phyloP scores from a whole-genome alignment of 2,113 vertebrate genomes.

The Struthio camelus region DNA sequence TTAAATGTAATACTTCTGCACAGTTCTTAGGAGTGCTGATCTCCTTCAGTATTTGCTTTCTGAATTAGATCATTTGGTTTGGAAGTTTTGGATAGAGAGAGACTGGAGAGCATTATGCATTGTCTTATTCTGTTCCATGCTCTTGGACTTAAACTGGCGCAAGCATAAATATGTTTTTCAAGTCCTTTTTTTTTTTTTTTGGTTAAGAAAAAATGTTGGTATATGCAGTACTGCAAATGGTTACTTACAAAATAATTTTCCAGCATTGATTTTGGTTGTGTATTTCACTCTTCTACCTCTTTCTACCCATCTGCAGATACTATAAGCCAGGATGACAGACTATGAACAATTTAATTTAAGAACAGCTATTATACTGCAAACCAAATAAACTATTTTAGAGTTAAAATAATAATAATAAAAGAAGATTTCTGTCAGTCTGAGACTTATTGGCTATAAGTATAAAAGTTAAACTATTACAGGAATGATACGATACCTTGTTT shows the following conservation, averaged over 20 bases:
- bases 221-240: too few species aligned
- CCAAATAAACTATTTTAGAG: background rate
- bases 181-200: too few species aligned
- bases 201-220: too few species aligned
- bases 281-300: background rate
- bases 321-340: background rate
- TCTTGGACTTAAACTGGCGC: too few species aligned
- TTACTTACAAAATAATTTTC: background rate
- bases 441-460: background rate
- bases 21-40: too few species aligned
- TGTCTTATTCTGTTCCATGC: too few species aligned
- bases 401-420: background rate
- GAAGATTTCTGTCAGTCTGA: background rate
- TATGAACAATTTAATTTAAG: background rate
- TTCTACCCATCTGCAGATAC: background rate
- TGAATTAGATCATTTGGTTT: too few species aligned
- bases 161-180: too few species aligned
- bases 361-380: background rate
- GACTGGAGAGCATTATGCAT: too few species aligned
- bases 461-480: background rate
- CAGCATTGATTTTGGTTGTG: background rate
- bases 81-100: too few species aligned
- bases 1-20: too few species aligned
- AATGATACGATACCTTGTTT: background rate
- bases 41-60: too few species aligned